Percentiles rank a stretch among this genome's conserved stretches.
Conservation (phyloP, 2,888 invertebrate genomes). For the Parapristionchus giblindavisi region DNA sequence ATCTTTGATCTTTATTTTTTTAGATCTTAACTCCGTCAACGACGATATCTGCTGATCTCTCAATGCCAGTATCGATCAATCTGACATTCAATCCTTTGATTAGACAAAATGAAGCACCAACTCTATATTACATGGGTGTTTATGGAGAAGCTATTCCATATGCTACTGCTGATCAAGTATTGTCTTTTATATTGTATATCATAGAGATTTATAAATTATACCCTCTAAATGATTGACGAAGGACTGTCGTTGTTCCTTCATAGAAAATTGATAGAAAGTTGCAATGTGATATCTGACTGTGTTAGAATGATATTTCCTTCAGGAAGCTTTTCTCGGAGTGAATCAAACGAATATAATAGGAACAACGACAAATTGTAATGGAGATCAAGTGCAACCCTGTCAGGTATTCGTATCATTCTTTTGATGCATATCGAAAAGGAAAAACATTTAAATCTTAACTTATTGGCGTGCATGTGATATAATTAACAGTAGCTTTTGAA, state of each 20-base stretch:
- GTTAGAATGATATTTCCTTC: conserved; percentile 40
- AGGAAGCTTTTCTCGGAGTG: conserved; percentile 58
- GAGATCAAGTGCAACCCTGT: background rate
- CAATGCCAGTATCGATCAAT: conserved; percentile 54
- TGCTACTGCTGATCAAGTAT: conserved; percentile 50
- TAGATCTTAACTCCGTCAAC: conserved; percentile 39
- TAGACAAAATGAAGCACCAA: conserved; percentile 45
- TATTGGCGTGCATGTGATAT: too few species aligned
- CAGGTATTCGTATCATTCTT: background rate
- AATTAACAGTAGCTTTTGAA: too few species aligned
- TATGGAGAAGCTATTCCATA: conserved; percentile 59
- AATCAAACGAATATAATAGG: conserved; percentile 59
- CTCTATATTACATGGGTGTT: conserved; percentile 61
- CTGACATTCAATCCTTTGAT: conserved; percentile 55
- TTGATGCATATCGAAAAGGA: too few species aligned
- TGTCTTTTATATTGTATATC: background rate
- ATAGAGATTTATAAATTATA: background rate
- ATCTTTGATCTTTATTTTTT: background rate
- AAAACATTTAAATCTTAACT: too few species aligned
- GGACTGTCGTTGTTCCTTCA: too few species aligned
- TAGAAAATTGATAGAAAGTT: too few species aligned
- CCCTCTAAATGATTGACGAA: background rate
- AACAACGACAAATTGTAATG: conserved; percentile 50
- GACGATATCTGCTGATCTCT: conserved; percentile 41
- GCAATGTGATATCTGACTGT: too few species aligned